Base-by-base conservation (phyloP, 2,113 vertebrate species). In the Triplophysa tibetana region DNA sequence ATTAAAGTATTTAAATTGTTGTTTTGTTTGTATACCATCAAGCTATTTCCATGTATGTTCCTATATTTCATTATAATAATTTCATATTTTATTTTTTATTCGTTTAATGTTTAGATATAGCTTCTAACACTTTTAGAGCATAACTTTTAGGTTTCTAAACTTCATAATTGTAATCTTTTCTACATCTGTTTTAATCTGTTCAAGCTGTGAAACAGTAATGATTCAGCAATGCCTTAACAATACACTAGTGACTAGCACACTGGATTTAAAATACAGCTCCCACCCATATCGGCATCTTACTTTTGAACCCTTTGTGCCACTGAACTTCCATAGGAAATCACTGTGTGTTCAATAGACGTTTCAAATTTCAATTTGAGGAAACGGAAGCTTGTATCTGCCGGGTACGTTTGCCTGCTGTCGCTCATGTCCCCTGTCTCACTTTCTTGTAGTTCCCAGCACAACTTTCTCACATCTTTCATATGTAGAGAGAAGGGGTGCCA, bases 341-440 rank as follows among this genome's bases (percentile, higher is more conserved):
- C 78, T 79, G 6, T 45, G 38, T 26, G 56, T 62, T 38, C 77
- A 70, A 58, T 70, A 76, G 52, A 79, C 11, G 10, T 52, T 52
- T 70, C 8, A 56, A 24, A 65, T 63, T 83, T 79, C 64, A 63
- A 75, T 83, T 77, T 77, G 60, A 83, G 82, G 78, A 83, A 82
- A 66, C 14, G 77, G 78, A 79, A 65, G 70, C 58, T 65, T 75
- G 60, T 65, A 76, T 76, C 33, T 70, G 58, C 23, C 58, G 23
- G 23, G 56, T 69, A 33, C 58, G 61, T 75, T 64, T 45, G 70
- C 29, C 64, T 68, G 65, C 41, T 14, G 33, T 70, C 13, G 12
- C 65, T 68, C 56, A 13, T 19, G 41, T 70, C 74, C 64, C 54
- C 11, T 45, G 64, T 52, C 77, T 14, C 13, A n/a, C 50, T 60